A percentile compares a stretch with the other conserved stretches of the same genome.
These are phyloP conservation scores for Neostethus bicornis DNA, from an alignment of 2,797 vertebrate genomes.

Conservation along the genomic window DNA sequence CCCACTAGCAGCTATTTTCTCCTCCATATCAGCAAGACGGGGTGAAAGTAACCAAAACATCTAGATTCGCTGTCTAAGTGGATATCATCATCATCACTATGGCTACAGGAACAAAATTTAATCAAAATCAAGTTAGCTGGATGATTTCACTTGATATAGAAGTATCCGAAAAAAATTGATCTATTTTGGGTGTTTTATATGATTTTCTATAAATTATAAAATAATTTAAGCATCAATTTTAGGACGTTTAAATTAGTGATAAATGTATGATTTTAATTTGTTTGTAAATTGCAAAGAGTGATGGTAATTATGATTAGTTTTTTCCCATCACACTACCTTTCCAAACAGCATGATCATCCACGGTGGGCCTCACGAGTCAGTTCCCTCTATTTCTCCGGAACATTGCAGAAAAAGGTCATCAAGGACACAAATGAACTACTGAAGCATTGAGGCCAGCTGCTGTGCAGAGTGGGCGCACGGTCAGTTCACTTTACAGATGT, in stretches of 20 bases:
- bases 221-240: neutral
- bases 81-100: conserved; percentile 12
- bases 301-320: conserved; percentile 6
- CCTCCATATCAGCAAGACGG: conserved; percentile 13
- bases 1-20: conserved; percentile 13
- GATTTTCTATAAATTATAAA: neutral
- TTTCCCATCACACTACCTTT: neutral
- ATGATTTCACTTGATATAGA: conserved; percentile 8
- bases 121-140: neutral
- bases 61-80: conserved; percentile 5
- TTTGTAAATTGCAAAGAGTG: neutral
- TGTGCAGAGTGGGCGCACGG: conserved; percentile 7
- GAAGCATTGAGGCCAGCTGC: conserved; percentile 25
- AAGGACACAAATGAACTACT: conserved; percentile 9
- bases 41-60: neutral
- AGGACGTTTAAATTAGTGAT: neutral
- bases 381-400: conserved; percentile 17
- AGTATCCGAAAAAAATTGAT: neutral
- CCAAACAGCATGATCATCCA: conserved; percentile 8
- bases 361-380: conserved; percentile 10
- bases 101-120: neutral
- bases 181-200: neutral
- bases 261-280: neutral
- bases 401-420: conserved; percentile 33
- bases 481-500: conserved; percentile 12